Evolutionary conservation across 2,797 vertebrate genomes (phyloP).

Genomic region (Argyrosomus regius): DNA sequence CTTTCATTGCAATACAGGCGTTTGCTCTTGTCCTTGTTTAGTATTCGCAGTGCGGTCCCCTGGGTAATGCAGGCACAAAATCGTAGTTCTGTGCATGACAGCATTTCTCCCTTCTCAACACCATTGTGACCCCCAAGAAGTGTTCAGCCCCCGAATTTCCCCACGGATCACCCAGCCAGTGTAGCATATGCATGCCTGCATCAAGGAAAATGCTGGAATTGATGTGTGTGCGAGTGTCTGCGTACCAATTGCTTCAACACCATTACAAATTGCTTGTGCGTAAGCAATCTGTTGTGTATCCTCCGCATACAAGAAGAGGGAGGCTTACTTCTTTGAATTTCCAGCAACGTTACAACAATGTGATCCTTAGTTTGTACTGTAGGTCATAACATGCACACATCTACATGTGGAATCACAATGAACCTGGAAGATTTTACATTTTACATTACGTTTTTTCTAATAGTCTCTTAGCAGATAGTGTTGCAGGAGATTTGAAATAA

Average conservation of each 20-base stretch:
- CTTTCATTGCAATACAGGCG: constrained; percentile 63
- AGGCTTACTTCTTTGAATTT: constrained; percentile 26
- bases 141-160: constrained; percentile 62
- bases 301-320: constrained; percentile 16
- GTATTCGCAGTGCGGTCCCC: constrained; percentile 67
- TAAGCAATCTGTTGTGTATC: constrained; percentile 47
- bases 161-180: constrained; percentile 46
- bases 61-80: constrained; percentile 52
- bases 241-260: constrained; percentile 42
- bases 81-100: constrained; percentile 46
- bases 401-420: background rate
- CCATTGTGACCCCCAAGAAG: constrained; percentile 61
- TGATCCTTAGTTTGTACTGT: background rate
- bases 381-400: constrained; percentile 9
- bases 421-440: background rate
- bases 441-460: background rate
- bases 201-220: constrained; percentile 44
- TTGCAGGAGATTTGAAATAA: background rate
- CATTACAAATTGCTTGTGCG: constrained; percentile 41
- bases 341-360: background rate
- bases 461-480: background rate
- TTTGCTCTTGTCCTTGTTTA: constrained; percentile 77
- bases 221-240: constrained; percentile 34
- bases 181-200: constrained; percentile 36
- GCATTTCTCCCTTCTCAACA: constrained; percentile 43